phyloP scores from a whole-genome alignment of 2,888 invertebrate genomes.

The Apamea crenata region DNA sequence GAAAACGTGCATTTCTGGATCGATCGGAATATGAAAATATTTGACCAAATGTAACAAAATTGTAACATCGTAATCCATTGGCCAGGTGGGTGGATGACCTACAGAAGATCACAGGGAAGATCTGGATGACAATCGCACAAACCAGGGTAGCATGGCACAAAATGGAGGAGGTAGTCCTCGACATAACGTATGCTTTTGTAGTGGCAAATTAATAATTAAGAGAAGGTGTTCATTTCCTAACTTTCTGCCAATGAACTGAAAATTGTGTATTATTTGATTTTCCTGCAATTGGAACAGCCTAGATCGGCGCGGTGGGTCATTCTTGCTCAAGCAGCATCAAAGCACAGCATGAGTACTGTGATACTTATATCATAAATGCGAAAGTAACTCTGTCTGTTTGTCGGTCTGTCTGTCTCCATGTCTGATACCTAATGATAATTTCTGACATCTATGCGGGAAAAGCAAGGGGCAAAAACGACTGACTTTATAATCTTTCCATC shows the following conservation, averaged over 20 bases:
- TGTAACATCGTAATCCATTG: too few species aligned
- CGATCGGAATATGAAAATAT: not conserved
- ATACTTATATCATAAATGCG: not conserved
- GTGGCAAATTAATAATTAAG: not conserved
- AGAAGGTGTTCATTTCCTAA: not conserved
- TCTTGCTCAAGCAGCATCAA: not conserved
- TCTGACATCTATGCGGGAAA: not conserved
- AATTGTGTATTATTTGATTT: not conserved
- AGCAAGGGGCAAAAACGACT: not conserved
- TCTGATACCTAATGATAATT: not conserved
- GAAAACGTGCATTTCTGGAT: not conserved
- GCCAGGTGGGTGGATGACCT: not conserved
- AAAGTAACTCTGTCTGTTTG: not conserved
- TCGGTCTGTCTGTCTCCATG: not conserved
- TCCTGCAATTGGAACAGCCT: not conserved
- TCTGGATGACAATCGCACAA: not conserved
- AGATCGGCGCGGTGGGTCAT: too few species aligned
- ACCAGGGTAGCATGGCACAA: not conserved
- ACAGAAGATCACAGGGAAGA: not conserved
- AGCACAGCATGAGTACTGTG: not conserved
- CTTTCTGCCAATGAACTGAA: not conserved
- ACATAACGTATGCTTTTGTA: not conserved
- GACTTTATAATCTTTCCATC: not conserved
- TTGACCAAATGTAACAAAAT: not conserved
- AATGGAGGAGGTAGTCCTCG: not conserved